These are phyloP conservation scores for Hylia prasina DNA, from an alignment of 2,113 vertebrate genomes.

Conservation along the genomic window DNA sequence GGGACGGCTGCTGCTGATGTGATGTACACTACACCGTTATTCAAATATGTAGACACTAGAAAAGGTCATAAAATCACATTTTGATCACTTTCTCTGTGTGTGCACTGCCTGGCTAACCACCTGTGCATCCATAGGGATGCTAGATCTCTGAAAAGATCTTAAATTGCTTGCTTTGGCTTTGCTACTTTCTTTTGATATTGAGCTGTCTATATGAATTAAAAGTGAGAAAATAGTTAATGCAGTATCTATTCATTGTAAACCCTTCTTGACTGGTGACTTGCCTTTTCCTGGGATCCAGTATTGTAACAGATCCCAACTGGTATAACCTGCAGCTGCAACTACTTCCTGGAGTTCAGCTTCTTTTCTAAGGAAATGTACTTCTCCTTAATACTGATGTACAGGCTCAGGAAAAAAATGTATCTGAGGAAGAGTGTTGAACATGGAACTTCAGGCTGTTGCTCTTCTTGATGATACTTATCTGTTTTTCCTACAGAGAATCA, in stretches of 20 bases:
- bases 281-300: neutral
- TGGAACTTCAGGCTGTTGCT: neutral
- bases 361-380: neutral
- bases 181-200: neutral
- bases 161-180: neutral
- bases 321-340: neutral
- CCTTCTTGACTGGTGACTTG: neutral
- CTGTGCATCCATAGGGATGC: neutral
- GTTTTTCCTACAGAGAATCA: neutral
- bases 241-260: neutral
- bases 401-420: neutral
- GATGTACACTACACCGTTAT: neutral
- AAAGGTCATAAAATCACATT: neutral
- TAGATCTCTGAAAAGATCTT: neutral
- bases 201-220: neutral
- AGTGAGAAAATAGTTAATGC: neutral
- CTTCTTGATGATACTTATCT: neutral
- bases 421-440: neutral
- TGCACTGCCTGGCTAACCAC: neutral
- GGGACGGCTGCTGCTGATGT: neutral
- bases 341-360: neutral
- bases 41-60: neutral
- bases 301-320: neutral
- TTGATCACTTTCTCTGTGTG: fast-evolving
- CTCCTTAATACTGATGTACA: neutral